Conservation (phyloP, 2,797 vertebrate genomes). For the Astyanax mexicanus region DNA sequence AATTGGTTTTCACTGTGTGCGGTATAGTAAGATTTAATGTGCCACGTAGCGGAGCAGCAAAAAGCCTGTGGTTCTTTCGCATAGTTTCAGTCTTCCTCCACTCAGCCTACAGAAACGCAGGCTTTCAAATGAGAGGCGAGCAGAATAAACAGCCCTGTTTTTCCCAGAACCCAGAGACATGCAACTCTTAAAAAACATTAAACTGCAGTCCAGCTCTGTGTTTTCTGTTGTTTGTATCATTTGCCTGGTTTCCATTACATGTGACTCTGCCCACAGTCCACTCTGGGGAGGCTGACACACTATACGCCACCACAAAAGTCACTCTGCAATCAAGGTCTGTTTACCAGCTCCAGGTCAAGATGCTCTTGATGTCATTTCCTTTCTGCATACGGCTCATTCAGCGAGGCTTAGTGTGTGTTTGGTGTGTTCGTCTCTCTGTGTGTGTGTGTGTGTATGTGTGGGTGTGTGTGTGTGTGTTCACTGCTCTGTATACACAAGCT, state of each 20-base stretch:
- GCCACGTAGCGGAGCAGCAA: slow-evolving; percentile 42
- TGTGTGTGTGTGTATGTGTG: neutral
- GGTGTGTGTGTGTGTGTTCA: slow-evolving; percentile 2
- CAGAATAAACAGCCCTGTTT: slow-evolving; percentile 43
- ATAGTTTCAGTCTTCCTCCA: slow-evolving; percentile 15
- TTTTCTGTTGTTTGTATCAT: slow-evolving; percentile 58
- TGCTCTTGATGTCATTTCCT: slow-evolving; percentile 47
- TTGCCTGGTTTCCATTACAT: slow-evolving; percentile 61
- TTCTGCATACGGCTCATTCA: neutral
- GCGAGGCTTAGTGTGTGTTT: slow-evolving; percentile 1
- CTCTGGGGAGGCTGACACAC: slow-evolving; percentile 48
- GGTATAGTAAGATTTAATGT: slow-evolving; percentile 47
- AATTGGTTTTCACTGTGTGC: slow-evolving; percentile 52
- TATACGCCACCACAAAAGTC: slow-evolving; percentile 55
- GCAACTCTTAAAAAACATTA: slow-evolving; percentile 55
- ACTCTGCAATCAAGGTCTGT: slow-evolving; percentile 49
- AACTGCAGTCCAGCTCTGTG: slow-evolving; percentile 31
- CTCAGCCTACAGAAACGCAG: slow-evolving; percentile 35
- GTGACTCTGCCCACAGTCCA: slow-evolving; percentile 49
- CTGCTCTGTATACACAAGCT: neutral
- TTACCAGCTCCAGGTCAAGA: slow-evolving; percentile 49
- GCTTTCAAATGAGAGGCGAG: slow-evolving; percentile 13
- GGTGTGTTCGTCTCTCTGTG: slow-evolving; percentile 9
- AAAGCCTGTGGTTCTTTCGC: slow-evolving; percentile 36
- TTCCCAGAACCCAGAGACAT: slow-evolving; percentile 33